These are phyloP conservation scores for Pheosia gnoma DNA, from an alignment of 2,888 invertebrate species.

Conservation along the genomic window DNA sequence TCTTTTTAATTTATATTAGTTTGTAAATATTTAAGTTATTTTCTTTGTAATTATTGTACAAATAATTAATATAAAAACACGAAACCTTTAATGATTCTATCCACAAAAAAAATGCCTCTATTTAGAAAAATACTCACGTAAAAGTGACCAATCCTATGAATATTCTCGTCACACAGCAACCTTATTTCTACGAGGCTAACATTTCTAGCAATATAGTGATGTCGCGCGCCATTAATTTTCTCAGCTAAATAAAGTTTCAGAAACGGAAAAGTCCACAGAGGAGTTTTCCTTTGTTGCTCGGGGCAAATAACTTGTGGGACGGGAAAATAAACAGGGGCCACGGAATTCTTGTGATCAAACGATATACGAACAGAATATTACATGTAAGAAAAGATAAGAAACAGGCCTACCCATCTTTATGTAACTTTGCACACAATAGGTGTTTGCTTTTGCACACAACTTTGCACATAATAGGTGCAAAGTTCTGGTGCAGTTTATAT, in stretches of 20 bases:
- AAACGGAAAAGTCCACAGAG: slow-evolving; percentile 41
- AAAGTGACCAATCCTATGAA: slow-evolving; percentile 7
- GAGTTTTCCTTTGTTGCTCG: slow-evolving; percentile 39
- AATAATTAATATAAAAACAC: neutral
- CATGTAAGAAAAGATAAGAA: slow-evolving; percentile 19
- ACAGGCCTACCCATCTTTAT: neutral
- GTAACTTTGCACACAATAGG: slow-evolving; percentile 1
- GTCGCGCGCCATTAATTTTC: slow-evolving; percentile 40
- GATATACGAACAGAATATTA: slow-evolving; percentile 29
- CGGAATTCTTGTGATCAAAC: slow-evolving; percentile 35
- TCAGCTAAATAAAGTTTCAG: slow-evolving; percentile 43
- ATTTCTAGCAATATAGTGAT: slow-evolving; percentile 36
- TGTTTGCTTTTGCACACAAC: too few species aligned
- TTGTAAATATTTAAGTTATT: too few species aligned
- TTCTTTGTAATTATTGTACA: too few species aligned
- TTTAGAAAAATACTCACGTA: slow-evolving; percentile 1
- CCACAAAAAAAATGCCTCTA: neutral
- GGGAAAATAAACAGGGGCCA: slow-evolving; percentile 34
- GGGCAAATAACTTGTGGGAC: slow-evolving; percentile 38
- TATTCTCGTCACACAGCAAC: slow-evolving; percentile 15
- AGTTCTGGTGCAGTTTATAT: too few species aligned
- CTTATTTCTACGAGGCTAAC: slow-evolving; percentile 34
- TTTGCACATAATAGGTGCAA: neutral
- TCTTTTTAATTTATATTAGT: too few species aligned
- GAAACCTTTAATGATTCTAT: neutral